Percentiles rank a stretch among this genome's conserved stretches.
Conservation (phyloP, 1,140 invertebrate genomes). For the Mactra quadrangularis region DNA sequence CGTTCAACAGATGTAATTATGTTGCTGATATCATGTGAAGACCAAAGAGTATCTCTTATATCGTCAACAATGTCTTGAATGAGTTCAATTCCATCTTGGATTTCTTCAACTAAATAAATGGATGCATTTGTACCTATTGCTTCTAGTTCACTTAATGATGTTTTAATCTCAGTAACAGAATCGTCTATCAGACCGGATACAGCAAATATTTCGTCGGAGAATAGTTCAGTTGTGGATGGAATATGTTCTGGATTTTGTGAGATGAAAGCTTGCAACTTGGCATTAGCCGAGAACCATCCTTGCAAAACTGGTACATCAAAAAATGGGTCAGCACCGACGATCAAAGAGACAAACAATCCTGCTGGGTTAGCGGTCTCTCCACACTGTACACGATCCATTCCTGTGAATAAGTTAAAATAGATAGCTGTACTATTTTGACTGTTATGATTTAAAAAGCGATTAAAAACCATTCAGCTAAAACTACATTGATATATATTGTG, state of each 20-base stretch:
- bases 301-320: slow-evolving; percentile 35
- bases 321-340: slow-evolving; percentile 29
- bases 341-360: slow-evolving; percentile 39
- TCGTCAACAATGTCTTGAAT: not conserved
- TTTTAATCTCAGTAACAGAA: not conserved
- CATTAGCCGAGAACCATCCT: not conserved
- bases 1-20: slow-evolving; percentile 2
- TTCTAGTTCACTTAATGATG: not conserved
- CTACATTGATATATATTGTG: no score
- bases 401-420: not conserved
- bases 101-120: not conserved
- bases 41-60: not conserved
- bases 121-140: not conserved
- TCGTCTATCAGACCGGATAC: not conserved
- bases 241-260: not conserved
- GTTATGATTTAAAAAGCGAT: no score
- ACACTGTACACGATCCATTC: slow-evolving; percentile 25
- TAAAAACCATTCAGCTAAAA: no score
- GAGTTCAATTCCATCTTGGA: not conserved
- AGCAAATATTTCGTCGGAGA: not conserved
- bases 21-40: not conserved
- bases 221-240: no score
- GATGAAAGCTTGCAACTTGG: not conserved
- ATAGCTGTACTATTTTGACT: no score
- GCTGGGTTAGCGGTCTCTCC: slow-evolving; percentile 44